These are phyloP conservation scores for Myiozetetes cayanensis DNA, from an alignment of 2,113 vertebrate genomes.

Conservation along the genomic window DNA sequence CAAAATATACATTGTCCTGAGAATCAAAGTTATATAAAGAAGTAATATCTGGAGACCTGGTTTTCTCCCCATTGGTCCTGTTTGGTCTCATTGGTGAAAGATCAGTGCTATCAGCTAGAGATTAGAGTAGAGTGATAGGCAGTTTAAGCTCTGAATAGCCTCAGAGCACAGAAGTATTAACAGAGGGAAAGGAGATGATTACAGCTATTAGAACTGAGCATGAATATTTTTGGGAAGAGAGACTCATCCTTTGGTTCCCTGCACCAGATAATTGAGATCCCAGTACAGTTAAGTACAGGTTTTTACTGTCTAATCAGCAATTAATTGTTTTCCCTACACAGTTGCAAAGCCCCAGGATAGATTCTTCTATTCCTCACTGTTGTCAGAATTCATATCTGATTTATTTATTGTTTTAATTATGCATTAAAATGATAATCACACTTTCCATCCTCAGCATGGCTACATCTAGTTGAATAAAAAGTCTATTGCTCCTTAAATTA, in stretches of 20 bases:
- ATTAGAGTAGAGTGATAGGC: neutral
- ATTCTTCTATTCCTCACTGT: neutral
- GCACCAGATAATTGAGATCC: neutral
- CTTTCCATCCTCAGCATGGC: neutral
- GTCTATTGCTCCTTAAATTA: neutral
- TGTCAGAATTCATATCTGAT: neutral
- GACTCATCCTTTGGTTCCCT: neutral
- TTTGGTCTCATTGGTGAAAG: neutral
- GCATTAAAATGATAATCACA: neutral
- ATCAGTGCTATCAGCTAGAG: neutral
- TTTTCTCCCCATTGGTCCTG: neutral
- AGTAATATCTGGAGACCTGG: neutral
- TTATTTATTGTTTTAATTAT: slow-evolving; percentile 18
- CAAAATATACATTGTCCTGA: neutral
- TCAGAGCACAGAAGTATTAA: neutral
- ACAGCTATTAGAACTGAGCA: neutral
- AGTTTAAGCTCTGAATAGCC: neutral
- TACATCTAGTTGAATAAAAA: neutral
- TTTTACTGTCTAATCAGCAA: neutral
- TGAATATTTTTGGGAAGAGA: neutral
- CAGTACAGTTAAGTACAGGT: neutral
- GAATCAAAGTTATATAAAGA: neutral
- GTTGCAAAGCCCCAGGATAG: neutral
- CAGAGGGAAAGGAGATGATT: neutral
- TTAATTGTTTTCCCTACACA: neutral